phyloP scores from a whole-genome alignment of 2,888 invertebrate genomes.

The Torymus texanus region DNA sequence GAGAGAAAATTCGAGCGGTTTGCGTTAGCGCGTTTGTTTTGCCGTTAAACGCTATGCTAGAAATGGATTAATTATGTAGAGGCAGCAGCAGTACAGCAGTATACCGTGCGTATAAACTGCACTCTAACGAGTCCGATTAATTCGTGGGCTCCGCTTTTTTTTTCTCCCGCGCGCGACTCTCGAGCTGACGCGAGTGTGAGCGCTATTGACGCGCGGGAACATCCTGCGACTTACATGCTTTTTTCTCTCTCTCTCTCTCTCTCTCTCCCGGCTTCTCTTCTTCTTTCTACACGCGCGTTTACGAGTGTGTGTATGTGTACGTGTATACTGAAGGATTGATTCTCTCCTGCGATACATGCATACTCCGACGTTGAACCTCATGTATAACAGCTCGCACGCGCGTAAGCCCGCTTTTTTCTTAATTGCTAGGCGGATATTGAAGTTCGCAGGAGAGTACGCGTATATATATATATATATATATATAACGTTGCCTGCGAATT shows the following conservation, averaged over 20 bases:
- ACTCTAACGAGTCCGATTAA: constrained; percentile 41
- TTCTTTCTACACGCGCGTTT: not conserved
- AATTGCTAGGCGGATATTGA: constrained; percentile 5
- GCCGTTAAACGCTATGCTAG: constrained; percentile 40
- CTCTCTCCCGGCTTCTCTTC: constrained; percentile 7
- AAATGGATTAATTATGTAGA: constrained; percentile 50
- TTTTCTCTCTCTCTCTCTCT: constrained; percentile 20
- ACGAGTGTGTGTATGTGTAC: too few relatives aligned
- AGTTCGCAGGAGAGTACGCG: constrained; percentile 2
- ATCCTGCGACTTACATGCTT: constrained; percentile 42
- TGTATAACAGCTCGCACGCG: not conserved
- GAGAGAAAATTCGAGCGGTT: not conserved
- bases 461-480: not conserved
- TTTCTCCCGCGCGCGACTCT: not conserved
- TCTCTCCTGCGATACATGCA: too few relatives aligned
- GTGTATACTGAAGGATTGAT: too few relatives aligned
- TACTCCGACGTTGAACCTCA: too few relatives aligned
- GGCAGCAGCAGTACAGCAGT: not conserved
- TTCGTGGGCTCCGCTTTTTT: constrained; percentile 16
- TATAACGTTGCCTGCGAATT: too few relatives aligned
- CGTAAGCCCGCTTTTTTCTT: too few relatives aligned
- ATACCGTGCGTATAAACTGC: too few relatives aligned
- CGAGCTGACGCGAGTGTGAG: not conserved
- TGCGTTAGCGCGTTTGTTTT: constrained; percentile 7
- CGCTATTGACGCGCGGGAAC: constrained; percentile 31